Evolutionary conservation across 2,888 invertebrate species (phyloP), one percentile per base, ranked within the genome.

Genomic region (Osmoderma eremita): DNA sequence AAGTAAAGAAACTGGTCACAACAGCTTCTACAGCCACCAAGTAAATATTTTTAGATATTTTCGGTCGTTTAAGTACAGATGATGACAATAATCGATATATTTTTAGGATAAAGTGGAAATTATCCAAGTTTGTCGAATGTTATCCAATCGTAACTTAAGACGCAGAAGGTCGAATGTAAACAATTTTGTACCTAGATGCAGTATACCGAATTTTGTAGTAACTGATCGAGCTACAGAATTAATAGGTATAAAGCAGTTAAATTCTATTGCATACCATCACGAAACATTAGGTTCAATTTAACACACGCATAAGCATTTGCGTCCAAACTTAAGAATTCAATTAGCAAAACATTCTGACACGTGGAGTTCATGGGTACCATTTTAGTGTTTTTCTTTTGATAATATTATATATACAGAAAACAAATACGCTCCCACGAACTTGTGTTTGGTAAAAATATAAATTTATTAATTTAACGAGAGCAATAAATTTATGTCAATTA

Each of bases 11-110:
- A 67, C 70, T 73, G 64, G 45, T 72, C 15, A 72, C 68, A 8
- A 65, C 68, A 30, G 70, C 72, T 24, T 42, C 45, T 6, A 63
- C 64, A 15, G 69, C 67, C 5, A 72, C 71, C 58, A 51, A 71
- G 63, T 69, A 70, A 61, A 53, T 71, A 39, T 70, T 56, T 67
- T 65, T 73, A 20, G 72, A 71, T 24, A 17, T 69, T 1, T 64
- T 69, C 13, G 69, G 69, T 22, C 69, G 61, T 12, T 20, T 67
- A 18, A 42, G 50, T 22, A 20, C 51, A 38, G 50, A 15, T 48
- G 20, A 20, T 2, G 39, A 63, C n/a, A 13, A 64, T n/a, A 45
- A 61, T 24, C 13, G 30, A 42, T 71, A 71, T 54, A 70, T 67
- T 18, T 48, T 71, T 24, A 70, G 67, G 22, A 18, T 68, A 13